Evolutionary conservation across 1,140 invertebrate genomes (phyloP).

Genomic region (Sarcophaga bullata): DNA sequence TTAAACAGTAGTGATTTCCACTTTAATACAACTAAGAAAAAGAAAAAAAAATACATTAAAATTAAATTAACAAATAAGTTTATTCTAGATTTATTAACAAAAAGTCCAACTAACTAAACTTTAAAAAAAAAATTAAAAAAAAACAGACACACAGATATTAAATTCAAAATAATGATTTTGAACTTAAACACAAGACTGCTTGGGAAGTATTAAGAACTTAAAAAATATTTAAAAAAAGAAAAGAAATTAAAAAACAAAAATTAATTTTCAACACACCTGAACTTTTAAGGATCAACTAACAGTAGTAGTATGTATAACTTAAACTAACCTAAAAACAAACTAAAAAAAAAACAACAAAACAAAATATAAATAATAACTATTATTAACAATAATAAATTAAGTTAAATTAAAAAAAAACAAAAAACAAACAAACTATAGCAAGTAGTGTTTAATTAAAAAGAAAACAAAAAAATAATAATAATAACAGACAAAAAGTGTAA

Average conservation of each 20-base stretch:
- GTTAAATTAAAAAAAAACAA: too few species aligned
- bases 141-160: neutral
- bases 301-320: constrained; percentile 32
- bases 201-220: constrained; percentile 29
- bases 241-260: constrained; percentile 2
- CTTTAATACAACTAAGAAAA: constrained; percentile 30
- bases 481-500: neutral
- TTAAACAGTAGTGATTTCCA: constrained; percentile 31
- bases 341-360: constrained; percentile 30
- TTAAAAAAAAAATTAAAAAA: neutral
- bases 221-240: neutral
- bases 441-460: constrained; percentile 31
- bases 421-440: constrained; percentile 7
- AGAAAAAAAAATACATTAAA: constrained; percentile 36
- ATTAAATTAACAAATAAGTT: neutral
- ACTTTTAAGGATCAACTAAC: constrained; percentile 34
- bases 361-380: neutral
- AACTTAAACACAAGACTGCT: constrained; percentile 25
- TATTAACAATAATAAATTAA: constrained; percentile 30
- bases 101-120: neutral
- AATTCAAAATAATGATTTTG: constrained; percentile 20
- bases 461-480: neutral
- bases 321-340: constrained; percentile 27
- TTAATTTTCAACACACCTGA: constrained; percentile 29
- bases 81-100: neutral